These are phyloP conservation scores for Dryadula phaetusa DNA, from an alignment of 2,888 invertebrate species.

Conservation along the genomic window DNA sequence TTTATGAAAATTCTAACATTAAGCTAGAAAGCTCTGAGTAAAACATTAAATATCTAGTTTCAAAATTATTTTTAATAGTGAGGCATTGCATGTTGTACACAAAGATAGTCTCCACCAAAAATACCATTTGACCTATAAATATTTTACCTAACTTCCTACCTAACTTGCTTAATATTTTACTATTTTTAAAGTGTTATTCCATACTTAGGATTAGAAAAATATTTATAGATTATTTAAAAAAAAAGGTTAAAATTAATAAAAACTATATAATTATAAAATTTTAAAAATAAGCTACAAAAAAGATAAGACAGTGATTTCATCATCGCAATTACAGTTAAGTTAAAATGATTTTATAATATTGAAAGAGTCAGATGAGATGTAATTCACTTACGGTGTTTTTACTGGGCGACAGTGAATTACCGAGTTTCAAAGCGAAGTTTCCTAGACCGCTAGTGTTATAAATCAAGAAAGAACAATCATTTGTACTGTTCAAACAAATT, in stretches of 20 bases:
- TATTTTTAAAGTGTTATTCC: no score
- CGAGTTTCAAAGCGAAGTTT: slow-evolving; percentile 9
- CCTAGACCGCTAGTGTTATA: not conserved
- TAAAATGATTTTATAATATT: not conserved
- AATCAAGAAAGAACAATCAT: slow-evolving; percentile 10
- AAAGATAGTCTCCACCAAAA: no score
- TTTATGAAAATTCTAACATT: slow-evolving; percentile 13
- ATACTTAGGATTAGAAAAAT: no score
- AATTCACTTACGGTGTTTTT: slow-evolving; percentile 7
- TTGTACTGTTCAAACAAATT: not conserved
- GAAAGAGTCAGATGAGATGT: not conserved
- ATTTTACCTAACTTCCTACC: no score
- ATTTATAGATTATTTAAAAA: no score
- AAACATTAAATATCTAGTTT: not conserved
- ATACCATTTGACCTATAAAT: no score
- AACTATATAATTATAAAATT: no score
- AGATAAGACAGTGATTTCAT: no score
- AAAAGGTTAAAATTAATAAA: no score
- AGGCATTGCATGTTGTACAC: no score
- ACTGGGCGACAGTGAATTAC: slow-evolving; percentile 9
- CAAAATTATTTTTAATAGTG: not conserved
- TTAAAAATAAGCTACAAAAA: no score
- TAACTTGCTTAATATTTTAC: no score
- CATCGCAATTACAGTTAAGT: not conserved
- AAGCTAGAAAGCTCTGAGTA: not conserved